Evolutionary conservation across 2,888 invertebrate genomes (phyloP).

Genomic region (Synanthedon andrenaeformis): DNA sequence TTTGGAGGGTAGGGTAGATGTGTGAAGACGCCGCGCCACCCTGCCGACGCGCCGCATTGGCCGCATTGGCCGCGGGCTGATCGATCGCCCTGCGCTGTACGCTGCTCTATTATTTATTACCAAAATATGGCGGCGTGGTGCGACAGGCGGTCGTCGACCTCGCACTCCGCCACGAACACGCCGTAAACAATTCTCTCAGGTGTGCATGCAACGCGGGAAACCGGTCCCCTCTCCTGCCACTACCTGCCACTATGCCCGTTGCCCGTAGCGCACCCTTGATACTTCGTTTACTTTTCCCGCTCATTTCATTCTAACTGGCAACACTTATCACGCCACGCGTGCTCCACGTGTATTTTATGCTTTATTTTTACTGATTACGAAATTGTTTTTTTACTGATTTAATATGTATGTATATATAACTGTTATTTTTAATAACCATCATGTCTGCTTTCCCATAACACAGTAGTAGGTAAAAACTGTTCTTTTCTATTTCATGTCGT

Average conservation of each 20-base stretch:
- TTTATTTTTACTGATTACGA: background rate
- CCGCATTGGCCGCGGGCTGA: conserved; percentile 44
- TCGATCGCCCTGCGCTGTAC: conserved; percentile 57
- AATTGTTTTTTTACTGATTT: too few species aligned
- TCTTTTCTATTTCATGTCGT: too few species aligned
- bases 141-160: conserved; percentile 50
- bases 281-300: background rate
- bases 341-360: conserved; percentile 14
- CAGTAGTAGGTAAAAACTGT: too few species aligned
- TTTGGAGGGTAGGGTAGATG: conserved; percentile 25
- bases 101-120: conserved; percentile 63
- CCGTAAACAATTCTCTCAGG: conserved; percentile 44
- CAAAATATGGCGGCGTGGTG: conserved; percentile 61
- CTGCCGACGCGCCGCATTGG: conserved; percentile 30
- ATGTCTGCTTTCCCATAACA: too few species aligned
- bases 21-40: background rate
- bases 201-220: conserved; percentile 45
- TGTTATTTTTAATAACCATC: background rate
- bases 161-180: conserved; percentile 28
- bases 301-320: background rate
- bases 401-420: background rate
- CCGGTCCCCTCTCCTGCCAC: conserved; percentile 26
- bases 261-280: conserved; percentile 5
- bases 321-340: conserved; percentile 8
- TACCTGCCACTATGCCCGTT: conserved; percentile 17